Percentiles rank a stretch among this genome's conserved stretches.
Conservation (phyloP, 1,140 invertebrate species). For the Trissolcus basalis region DNA sequence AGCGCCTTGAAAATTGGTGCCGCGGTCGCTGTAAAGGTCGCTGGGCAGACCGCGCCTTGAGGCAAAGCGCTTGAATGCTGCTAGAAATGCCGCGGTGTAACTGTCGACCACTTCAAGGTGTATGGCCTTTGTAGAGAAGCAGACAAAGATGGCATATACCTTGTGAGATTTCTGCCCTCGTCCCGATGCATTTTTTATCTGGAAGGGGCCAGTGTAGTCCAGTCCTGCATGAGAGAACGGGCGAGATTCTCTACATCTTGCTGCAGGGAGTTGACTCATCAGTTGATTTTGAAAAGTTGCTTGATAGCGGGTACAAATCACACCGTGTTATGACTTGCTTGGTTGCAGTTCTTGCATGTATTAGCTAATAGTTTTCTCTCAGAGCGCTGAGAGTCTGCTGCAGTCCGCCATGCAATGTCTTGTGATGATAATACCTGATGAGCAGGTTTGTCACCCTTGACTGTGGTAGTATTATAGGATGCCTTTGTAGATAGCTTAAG, state of each 20-base stretch:
- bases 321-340: too few relatives aligned
- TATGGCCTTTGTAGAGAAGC: constrained; percentile 49
- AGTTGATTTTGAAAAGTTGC: background rate
- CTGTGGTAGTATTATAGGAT: too few relatives aligned
- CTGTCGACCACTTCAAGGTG: constrained; percentile 52
- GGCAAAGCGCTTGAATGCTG: constrained; percentile 16
- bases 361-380: too few relatives aligned
- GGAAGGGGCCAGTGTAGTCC: background rate
- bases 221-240: background rate
- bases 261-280: background rate
- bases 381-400: too few relatives aligned
- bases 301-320: background rate
- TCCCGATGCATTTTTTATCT: background rate
- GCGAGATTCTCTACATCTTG: background rate
- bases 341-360: too few relatives aligned
- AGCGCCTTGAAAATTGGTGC: constrained; percentile 63
- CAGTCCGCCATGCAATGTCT: too few relatives aligned
- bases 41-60: constrained; percentile 9
- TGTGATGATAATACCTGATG: too few relatives aligned
- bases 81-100: constrained; percentile 20
- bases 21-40: constrained; percentile 38
- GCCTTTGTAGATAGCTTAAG: too few relatives aligned
- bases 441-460: too few relatives aligned
- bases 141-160: constrained; percentile 45
- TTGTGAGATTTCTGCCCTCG: constrained; percentile 30